phyloP scores from a whole-genome alignment of 2,797 vertebrate genomes.

The Megalops cyprinoides region DNA sequence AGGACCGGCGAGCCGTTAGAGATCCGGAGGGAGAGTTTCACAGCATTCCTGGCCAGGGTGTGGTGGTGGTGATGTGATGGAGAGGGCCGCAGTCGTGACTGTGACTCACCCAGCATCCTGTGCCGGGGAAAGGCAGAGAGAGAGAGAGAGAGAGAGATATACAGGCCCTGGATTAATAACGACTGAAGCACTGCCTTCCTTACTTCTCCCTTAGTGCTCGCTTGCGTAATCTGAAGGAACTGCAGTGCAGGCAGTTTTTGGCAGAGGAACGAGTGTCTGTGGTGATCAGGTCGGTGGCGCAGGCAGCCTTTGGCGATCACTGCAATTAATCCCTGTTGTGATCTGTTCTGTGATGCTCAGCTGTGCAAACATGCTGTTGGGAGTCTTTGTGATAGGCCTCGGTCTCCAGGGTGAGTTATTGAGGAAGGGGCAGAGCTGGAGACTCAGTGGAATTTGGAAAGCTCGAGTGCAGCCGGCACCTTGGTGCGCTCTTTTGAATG shows the following conservation, averaged over 20 bases:
- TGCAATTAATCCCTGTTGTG: not conserved
- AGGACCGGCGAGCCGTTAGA: not conserved
- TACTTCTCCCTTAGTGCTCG: not conserved
- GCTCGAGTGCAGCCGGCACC: no score
- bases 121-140: not conserved
- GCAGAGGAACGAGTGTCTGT: not conserved
- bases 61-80: conserved; percentile 26
- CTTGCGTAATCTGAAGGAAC: not conserved
- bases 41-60: conserved; percentile 4
- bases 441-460: no score
- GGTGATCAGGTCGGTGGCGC: not conserved
- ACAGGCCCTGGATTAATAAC: not conserved
- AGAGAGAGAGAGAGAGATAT: not conserved
- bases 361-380: not conserved
- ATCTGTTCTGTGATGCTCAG: not conserved
- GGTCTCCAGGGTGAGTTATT: not conserved
- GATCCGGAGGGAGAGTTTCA: conserved; percentile 49
- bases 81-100: not conserved
- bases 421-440: no score
- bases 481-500: no score
- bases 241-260: conserved; percentile 10
- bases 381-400: no score
- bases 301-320: not conserved
- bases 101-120: conserved; percentile 24
- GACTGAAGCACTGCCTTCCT: not conserved